Percentiles rank a stretch among this genome's conserved stretches.
phyloP scores from a whole-genome alignment of 1,140 invertebrate species.

The Halesus radiatus region DNA sequence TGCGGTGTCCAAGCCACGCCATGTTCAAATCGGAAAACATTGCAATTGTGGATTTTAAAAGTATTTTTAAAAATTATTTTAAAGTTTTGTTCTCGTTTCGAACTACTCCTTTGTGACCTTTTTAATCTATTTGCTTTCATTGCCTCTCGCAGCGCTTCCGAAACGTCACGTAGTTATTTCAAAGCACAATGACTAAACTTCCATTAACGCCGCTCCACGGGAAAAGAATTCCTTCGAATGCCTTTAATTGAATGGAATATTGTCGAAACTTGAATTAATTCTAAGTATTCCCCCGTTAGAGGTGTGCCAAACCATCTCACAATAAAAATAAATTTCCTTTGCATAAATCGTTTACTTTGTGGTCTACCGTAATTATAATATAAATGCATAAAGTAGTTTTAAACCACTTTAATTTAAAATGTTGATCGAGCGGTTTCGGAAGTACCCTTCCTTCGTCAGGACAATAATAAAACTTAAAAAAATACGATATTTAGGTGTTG shows the following conservation, averaged over 20 bases:
- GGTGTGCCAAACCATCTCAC: neutral
- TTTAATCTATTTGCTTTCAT: constrained; percentile 4
- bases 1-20: too few relatives aligned
- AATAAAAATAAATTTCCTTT: too few relatives aligned
- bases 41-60: too few relatives aligned
- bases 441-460: too few relatives aligned
- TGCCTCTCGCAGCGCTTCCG: constrained; percentile 7
- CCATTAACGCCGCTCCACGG: neutral
- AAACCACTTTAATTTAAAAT: too few relatives aligned
- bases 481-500: too few relatives aligned
- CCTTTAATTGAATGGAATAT: constrained; percentile 29
- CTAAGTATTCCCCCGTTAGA: neutral
- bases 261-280: constrained; percentile 18
- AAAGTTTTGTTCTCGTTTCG: neutral
- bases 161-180: constrained; percentile 27
- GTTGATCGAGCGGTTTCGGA: too few relatives aligned
- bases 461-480: too few relatives aligned
- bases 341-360: too few relatives aligned
- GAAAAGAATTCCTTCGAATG: constrained; percentile 9
- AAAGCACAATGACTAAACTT: constrained; percentile 16
- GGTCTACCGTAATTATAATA: too few relatives aligned
- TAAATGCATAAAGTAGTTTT: too few relatives aligned
- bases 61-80: neutral
- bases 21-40: too few relatives aligned
- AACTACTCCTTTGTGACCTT: neutral